Percentiles rank a stretch among this genome's conserved stretches.
These are phyloP conservation scores for Quadroppia sp. DNA, from an alignment of 2,888 invertebrate genomes.

Conservation along the genomic window DNA sequence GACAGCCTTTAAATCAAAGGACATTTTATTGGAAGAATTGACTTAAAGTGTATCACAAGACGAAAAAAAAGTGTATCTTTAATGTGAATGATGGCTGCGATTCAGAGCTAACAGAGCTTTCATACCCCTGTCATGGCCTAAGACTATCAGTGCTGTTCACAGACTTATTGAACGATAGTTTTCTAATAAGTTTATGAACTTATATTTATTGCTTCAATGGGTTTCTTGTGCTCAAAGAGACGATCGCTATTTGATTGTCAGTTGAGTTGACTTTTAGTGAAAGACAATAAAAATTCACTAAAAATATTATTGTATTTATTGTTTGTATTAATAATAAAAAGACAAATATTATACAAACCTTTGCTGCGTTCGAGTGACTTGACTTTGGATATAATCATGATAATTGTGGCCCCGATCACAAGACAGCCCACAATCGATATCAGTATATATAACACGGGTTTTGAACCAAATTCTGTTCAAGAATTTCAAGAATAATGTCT, in stretches of 20 bases:
- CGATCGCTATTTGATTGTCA: background rate
- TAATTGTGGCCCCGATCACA: slow-evolving; percentile 46
- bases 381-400: slow-evolving; percentile 47
- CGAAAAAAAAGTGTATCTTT: background rate
- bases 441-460: slow-evolving; percentile 47
- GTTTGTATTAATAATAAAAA: no score
- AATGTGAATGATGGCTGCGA: background rate
- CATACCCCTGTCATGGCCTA: no score
- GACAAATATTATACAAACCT: slow-evolving; percentile 43
- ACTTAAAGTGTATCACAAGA: background rate
- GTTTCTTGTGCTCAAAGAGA: background rate
- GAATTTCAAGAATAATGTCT: slow-evolving; percentile 9
- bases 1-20: background rate
- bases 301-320: no score
- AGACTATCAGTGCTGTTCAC: background rate
- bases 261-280: background rate
- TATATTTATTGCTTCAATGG: background rate
- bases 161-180: background rate
- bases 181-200: no score
- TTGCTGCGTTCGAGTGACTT: slow-evolving; percentile 43
- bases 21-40: background rate
- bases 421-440: slow-evolving; percentile 46
- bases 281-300: no score
- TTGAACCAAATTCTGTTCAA: slow-evolving; percentile 44
- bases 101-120: no score